phyloP scores from a whole-genome alignment of 1,140 invertebrate genomes.

The Magallana angulata region DNA sequence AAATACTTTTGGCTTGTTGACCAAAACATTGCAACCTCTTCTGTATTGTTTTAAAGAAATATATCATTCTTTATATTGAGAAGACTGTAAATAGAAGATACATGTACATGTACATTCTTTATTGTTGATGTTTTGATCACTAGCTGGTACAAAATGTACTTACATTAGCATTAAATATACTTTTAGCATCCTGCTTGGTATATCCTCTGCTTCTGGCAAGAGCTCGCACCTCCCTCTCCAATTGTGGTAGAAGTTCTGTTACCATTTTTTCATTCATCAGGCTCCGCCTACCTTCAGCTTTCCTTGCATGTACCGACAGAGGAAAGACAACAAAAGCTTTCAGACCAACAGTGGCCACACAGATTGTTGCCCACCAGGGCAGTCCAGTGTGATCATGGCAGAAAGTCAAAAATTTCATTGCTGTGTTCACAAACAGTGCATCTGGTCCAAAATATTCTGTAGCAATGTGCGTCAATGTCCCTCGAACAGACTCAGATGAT shows the following conservation, averaged over 20 bases:
- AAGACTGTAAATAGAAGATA: no score
- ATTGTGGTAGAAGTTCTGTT: neutral
- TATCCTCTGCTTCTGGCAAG: neutral
- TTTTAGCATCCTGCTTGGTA: neutral
- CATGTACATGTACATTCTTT: no score
- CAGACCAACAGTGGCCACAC: neutral
- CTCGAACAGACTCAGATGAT: constrained; percentile 2
- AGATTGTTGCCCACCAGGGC: constrained; percentile 6
- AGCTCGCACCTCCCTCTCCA: constrained; percentile 1
- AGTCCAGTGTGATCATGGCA: neutral
- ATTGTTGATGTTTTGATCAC: no score
- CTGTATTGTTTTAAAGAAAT: no score
- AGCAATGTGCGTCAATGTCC: neutral
- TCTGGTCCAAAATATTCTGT: constrained; percentile 18
- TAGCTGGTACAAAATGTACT: neutral
- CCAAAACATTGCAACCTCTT: neutral
- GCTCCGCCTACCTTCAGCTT: neutral
- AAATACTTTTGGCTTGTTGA: neutral
- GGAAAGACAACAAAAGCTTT: constrained; percentile 1
- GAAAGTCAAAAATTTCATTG: constrained; percentile 4
- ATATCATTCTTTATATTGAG: no score
- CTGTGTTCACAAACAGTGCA: neutral
- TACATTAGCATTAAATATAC: constrained; percentile 12
- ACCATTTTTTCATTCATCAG: constrained; percentile 23
- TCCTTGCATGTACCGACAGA: neutral